Evolutionary conservation across 2,888 invertebrate species (phyloP).

Genomic region (Volucella inflata): DNA sequence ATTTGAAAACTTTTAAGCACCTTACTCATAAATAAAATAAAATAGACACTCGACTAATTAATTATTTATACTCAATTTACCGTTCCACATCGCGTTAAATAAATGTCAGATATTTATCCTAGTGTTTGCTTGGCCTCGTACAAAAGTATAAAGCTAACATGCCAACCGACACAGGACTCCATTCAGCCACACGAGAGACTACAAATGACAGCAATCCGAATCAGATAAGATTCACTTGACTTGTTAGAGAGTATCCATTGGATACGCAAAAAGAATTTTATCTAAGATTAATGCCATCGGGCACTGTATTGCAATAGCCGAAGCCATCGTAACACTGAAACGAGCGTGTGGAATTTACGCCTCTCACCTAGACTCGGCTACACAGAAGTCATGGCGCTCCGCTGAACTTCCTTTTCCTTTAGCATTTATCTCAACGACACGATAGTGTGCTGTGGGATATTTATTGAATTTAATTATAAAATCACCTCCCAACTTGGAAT

Average conservation of each 20-base stretch:
- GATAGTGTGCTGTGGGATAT: conserved; percentile 67
- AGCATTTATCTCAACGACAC: conserved; percentile 70
- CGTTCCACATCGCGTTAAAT: conserved; percentile 63
- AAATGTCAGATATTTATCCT: conserved; percentile 64
- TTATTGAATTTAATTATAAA: conserved; percentile 76
- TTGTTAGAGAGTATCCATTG: conserved; percentile 50
- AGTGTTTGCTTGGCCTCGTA: conserved; percentile 30
- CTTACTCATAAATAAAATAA: conserved; percentile 22
- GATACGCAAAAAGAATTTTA: conserved; percentile 69
- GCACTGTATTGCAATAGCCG: background rate
- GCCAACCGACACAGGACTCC: conserved; percentile 52
- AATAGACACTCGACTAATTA: conserved; percentile 48
- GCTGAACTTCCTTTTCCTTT: conserved; percentile 55
- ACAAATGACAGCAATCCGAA: conserved; percentile 72
- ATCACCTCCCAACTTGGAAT: conserved; percentile 72
- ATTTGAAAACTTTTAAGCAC: conserved; percentile 30
- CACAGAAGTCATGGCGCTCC: conserved; percentile 66
- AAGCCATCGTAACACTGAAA: conserved; percentile 4
- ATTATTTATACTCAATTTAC: conserved; percentile 62
- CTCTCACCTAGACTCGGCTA: conserved; percentile 39
- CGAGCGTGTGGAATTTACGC: conserved; percentile 61
- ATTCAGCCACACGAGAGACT: conserved; percentile 23
- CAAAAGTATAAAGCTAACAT: conserved; percentile 62
- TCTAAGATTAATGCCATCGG: conserved; percentile 69
- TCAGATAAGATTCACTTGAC: conserved; percentile 69